A percentile compares a stretch with the other conserved stretches of the same genome.
Evolutionary conservation across 2,888 invertebrate genomes (phyloP).

Genomic region (Phortica magna): DNA sequence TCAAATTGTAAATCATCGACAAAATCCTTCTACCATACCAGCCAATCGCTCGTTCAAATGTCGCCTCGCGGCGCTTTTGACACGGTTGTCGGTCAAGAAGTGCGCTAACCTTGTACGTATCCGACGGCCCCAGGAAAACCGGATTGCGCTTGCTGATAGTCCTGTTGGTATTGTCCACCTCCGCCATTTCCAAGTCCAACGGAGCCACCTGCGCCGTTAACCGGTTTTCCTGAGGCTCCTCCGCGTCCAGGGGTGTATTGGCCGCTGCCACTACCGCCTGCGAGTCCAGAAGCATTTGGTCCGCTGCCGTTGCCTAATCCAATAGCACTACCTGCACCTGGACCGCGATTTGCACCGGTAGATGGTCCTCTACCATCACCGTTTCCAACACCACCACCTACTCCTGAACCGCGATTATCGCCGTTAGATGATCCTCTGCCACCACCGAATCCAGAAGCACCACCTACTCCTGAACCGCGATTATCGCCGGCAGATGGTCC

Average conservation of each 20-base stretch:
- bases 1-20: background rate
- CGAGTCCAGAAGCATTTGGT: background rate
- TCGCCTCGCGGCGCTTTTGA: conserved; percentile 47
- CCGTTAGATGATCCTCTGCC: background rate
- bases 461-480: background rate
- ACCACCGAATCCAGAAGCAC: background rate
- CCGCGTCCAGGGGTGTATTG: conserved; percentile 15
- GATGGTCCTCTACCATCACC: background rate
- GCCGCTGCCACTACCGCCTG: background rate
- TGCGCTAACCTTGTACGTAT: conserved; percentile 74
- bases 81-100: conserved; percentile 39
- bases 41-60: conserved; percentile 59
- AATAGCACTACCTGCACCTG: background rate
- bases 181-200: conserved; percentile 59
- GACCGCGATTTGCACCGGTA: background rate
- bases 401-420: background rate
- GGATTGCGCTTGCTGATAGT: conserved; percentile 48
- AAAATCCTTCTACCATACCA: background rate
- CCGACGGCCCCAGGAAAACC: conserved; percentile 75
- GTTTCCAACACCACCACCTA: background rate
- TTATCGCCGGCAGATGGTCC: background rate
- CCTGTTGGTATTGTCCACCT: conserved; percentile 51
- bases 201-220: conserved; percentile 57
- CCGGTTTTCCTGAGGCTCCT: conserved; percentile 74
- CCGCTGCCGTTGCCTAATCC: background rate